Conservation (phyloP, 2,113 vertebrate genomes). For the Nothocercus julius region DNA sequence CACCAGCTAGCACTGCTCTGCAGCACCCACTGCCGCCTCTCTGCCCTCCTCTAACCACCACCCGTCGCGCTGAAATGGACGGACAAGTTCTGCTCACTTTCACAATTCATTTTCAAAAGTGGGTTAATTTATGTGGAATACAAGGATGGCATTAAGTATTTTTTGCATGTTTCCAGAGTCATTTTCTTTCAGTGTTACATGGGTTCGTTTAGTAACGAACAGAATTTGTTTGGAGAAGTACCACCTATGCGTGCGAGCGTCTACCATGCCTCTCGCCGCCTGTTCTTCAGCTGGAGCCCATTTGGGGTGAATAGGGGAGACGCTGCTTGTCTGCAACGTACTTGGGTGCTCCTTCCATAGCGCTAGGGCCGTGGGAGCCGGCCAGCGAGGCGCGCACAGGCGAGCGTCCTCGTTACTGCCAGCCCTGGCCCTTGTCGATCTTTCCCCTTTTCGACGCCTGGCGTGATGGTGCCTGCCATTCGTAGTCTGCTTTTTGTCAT, state of each 20-base stretch:
- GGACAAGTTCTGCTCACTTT: neutral
- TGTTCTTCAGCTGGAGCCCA: neutral
- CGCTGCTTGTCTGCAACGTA: neutral
- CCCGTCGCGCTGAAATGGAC: neutral
- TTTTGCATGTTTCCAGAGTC: neutral
- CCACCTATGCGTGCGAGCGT: neutral
- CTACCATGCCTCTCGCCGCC: neutral
- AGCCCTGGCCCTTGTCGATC: neutral
- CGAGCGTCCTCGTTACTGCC: neutral
- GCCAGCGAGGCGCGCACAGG: neutral
- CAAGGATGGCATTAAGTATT: neutral
- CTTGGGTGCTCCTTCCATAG: neutral
- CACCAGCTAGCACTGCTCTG: neutral
- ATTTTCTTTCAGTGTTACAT: neutral
- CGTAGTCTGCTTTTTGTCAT: slow-evolving; percentile 35
- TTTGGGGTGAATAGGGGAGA: neutral
- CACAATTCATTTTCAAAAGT: neutral
- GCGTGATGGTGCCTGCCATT: neutral
- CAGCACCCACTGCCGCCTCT: neutral
- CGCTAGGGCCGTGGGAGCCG: neutral
- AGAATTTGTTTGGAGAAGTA: neutral
- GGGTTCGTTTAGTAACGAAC: neutral
- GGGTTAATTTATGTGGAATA: neutral
- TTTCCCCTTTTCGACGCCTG: neutral
- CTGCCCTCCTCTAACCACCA: neutral